Evolutionary conservation across 1,140 invertebrate genomes (phyloP), one percentile per base, ranked within the genome.

Genomic region (Colletes gigas): DNA sequence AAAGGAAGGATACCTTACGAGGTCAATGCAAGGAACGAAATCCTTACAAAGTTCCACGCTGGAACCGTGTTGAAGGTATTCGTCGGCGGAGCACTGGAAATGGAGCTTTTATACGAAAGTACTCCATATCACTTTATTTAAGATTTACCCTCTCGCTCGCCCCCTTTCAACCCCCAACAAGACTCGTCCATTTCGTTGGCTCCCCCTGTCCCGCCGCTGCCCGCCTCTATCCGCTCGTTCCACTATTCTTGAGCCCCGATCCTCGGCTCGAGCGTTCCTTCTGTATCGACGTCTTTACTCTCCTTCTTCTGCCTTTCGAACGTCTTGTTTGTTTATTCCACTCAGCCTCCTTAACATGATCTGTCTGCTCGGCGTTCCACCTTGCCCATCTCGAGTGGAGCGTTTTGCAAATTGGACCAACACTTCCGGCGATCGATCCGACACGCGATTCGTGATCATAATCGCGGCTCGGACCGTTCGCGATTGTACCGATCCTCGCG

Each of bases 51-150:
- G 82, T 84, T 86, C 65, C 66, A 66, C 77, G 70, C 62, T 84
- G 75, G 73, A 83, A 75, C 78, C 81, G 86, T 71, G 80, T 90
- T 83, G 87, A 85, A 89, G 89, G 88, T 89, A 90, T 90, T 88
- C 87, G 88, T 84, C 88, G 90, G 91, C 92, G 89, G 88, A 91
- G 92, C 87, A 90, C 86, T 92, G 91, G 92, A 93, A 93, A 93
- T 92, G 91, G 92, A 91, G 93, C 92, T 93, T 93, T 93, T 93
- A 93, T 93, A 93, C 92, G 91, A 93, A 93, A 93, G 92, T 92
- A 93, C 93, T 93, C 93, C 93, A 93, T 93, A 93, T 93, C 93
- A 93, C 92, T 93, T 93, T 93, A 93, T 93, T 93, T 93, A 93
- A 93, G 92, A 93, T 93, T 93, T 93, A 93, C 92, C 92, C 92